These are phyloP conservation scores for Sarcophaga peregrina DNA, from an alignment of 1,140 invertebrate genomes.

Conservation along the genomic window DNA sequence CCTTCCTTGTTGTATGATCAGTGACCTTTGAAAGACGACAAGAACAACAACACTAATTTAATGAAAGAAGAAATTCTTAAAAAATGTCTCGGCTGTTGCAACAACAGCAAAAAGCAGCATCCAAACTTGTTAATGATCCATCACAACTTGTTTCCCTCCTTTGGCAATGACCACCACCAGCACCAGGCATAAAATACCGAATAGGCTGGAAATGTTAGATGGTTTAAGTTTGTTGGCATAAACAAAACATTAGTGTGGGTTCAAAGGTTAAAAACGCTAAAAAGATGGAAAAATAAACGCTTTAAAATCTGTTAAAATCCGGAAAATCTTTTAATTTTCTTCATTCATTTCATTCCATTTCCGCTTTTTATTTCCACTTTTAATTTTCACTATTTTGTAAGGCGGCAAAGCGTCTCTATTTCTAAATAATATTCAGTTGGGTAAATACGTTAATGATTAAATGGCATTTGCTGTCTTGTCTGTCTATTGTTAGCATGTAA, in stretches of 20 bases:
- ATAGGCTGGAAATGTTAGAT: conserved; percentile 19
- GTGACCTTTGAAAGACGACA: conserved; percentile 30
- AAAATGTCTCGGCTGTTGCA: neutral
- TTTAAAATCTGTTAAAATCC: neutral
- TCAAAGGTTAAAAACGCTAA: conserved; percentile 31
- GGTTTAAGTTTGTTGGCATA: neutral
- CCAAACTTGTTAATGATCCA: conserved; percentile 39
- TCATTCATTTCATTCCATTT: too few relatives aligned
- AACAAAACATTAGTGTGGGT: conserved; percentile 38
- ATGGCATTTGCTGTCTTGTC: too few relatives aligned
- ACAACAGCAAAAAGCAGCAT: neutral
- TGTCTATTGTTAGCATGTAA: too few relatives aligned
- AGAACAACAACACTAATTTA: conserved; percentile 10
- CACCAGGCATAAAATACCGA: neutral
- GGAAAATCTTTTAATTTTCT: neutral
- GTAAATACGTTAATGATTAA: too few relatives aligned
- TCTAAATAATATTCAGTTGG: too few relatives aligned
- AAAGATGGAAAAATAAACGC: neutral
- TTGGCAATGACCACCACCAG: neutral
- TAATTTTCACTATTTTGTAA: too few relatives aligned
- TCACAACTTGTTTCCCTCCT: conserved; percentile 25
- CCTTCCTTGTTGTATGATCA: conserved; percentile 35
- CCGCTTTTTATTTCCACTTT: too few relatives aligned
- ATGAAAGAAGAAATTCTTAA: conserved; percentile 6
- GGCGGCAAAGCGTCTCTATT: too few relatives aligned